These are phyloP conservation scores for Hemistola chrysoprasaria DNA, from an alignment of 2,888 invertebrate genomes.

Conservation along the genomic window DNA sequence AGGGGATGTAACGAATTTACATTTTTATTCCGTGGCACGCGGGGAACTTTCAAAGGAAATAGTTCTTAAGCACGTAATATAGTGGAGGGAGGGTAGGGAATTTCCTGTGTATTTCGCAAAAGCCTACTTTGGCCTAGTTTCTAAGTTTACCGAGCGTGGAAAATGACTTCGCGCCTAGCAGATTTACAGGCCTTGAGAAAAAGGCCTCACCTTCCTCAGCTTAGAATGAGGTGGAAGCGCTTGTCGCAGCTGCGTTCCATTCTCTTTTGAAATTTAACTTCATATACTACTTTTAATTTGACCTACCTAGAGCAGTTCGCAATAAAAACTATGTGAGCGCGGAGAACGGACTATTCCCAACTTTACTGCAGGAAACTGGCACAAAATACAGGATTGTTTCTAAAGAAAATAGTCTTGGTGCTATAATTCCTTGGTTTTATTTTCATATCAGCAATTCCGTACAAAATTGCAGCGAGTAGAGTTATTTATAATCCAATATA, in stretches of 20 bases:
- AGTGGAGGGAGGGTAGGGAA: slow-evolving; percentile 53
- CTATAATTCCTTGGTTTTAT: no score
- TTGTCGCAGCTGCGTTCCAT: slow-evolving; percentile 12
- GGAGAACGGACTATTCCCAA: no score
- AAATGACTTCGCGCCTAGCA: slow-evolving; percentile 67
- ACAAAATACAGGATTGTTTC: no score
- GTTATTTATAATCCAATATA: no score
- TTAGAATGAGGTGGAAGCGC: slow-evolving; percentile 24
- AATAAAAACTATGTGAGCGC: no score
- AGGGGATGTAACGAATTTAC: slow-evolving; percentile 46
- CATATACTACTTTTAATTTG: no score
- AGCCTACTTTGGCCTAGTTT: slow-evolving; percentile 78
- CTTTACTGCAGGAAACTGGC: no score
- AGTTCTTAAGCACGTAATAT: slow-evolving; percentile 73
- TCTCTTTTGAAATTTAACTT: slow-evolving; percentile 1
- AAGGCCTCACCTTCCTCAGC: slow-evolving; percentile 34
- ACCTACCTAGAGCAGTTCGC: slow-evolving; percentile 17
- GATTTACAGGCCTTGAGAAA: slow-evolving; percentile 66
- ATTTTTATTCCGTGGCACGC: slow-evolving; percentile 60
- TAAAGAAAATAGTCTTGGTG: no score
- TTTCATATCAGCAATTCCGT: no score
- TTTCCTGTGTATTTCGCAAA: slow-evolving; percentile 67
- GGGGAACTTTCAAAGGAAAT: slow-evolving; percentile 54
- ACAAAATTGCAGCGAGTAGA: no score
- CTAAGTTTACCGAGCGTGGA: slow-evolving; percentile 73